phyloP scores from a whole-genome alignment of 2,113 vertebrate species.

The Symphodus melops region DNA sequence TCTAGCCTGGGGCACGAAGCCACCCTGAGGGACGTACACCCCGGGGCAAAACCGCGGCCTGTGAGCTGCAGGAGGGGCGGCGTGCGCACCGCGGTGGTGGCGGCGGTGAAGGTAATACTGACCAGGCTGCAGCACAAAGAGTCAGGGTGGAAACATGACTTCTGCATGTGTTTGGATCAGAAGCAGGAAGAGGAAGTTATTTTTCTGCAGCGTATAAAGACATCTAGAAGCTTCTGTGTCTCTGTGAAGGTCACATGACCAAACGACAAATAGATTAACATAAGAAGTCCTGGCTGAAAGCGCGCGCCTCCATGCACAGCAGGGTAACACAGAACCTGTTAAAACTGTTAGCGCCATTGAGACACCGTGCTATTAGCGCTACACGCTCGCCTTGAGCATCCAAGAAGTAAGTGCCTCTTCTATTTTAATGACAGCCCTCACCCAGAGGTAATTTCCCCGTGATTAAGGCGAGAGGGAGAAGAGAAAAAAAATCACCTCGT shows the following conservation, averaged over 20 bases:
- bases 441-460: conserved; percentile 84
- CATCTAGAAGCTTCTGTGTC: conserved; percentile 34
- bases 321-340: conserved; percentile 53
- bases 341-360: conserved; percentile 48
- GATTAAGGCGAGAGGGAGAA: conserved; percentile 80
- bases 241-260: conserved; percentile 34
- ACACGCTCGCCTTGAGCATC: conserved; percentile 70
- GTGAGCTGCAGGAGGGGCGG: conserved; percentile 20
- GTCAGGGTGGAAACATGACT: conserved; percentile 6
- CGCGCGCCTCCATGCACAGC: conserved; percentile 39
- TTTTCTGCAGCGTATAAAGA: conserved; percentile 11
- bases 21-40: conserved; percentile 48
- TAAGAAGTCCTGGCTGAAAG: conserved; percentile 7
- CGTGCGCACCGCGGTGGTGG: neutral
- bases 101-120: conserved; percentile 1
- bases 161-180: neutral
- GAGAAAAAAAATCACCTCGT: conserved; percentile 83
- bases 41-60: conserved; percentile 24
- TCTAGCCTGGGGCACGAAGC: conserved; percentile 67
- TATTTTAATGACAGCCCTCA: conserved; percentile 87
- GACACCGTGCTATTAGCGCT: conserved; percentile 78
- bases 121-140: neutral
- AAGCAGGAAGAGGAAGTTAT: neutral
- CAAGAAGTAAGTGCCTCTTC: conserved; percentile 80
- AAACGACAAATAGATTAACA: conserved; percentile 48